Conservation (phyloP, 2,113 vertebrate species). For the Aramus guarauna region DNA sequence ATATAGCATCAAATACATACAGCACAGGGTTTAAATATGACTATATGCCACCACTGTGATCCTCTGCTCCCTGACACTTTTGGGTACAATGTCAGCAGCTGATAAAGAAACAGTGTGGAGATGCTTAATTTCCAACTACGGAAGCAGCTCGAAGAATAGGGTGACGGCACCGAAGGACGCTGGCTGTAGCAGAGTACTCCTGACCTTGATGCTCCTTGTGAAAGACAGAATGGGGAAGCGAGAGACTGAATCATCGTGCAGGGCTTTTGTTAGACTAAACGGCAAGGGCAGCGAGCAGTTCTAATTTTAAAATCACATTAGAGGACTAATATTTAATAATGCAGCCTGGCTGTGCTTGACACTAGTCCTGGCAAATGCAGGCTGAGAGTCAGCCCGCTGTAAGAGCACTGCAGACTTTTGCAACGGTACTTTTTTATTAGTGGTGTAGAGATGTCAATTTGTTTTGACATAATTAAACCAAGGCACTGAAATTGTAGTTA, state of each 20-base stretch:
- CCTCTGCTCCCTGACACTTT: background rate
- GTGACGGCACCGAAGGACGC: background rate
- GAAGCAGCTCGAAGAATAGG: background rate
- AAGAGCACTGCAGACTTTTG: background rate
- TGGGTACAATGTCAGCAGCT: background rate
- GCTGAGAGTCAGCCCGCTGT: background rate
- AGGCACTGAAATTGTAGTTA: background rate
- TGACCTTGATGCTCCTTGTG: constrained; percentile 29
- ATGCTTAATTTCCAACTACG: background rate
- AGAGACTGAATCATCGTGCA: background rate
- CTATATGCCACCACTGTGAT: background rate
- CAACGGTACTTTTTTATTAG: background rate
- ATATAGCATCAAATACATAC: background rate
- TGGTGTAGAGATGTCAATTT: background rate
- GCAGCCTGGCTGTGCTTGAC: background rate
- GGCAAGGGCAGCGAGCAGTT: background rate
- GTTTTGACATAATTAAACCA: background rate
- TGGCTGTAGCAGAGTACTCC: background rate
- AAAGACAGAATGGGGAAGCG: rapidly evolving
- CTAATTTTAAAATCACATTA: background rate
- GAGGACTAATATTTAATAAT: background rate
- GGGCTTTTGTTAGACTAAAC: background rate
- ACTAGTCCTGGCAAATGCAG: background rate
- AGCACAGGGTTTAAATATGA: background rate
- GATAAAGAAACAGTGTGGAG: background rate